These are phyloP conservation scores for Cabera pusaria DNA, from an alignment of 2,888 invertebrate species.

Conservation along the genomic window DNA sequence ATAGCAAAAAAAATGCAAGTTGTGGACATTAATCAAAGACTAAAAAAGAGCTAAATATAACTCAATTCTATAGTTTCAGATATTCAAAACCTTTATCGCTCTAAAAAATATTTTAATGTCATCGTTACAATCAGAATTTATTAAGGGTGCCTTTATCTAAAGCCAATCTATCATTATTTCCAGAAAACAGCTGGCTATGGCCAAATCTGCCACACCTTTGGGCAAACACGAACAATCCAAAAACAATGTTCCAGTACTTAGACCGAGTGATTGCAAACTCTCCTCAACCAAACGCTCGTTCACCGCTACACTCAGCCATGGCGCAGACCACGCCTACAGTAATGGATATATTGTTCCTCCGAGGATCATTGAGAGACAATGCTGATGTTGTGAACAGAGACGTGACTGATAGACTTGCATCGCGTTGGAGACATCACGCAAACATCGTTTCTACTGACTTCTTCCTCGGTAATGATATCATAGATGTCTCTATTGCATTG, in stretches of 20 bases:
- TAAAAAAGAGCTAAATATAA: too few species aligned
- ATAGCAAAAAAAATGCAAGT: too few species aligned
- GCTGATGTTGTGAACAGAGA: constrained; percentile 88
- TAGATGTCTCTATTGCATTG: constrained; percentile 85
- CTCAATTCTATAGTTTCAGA: too few species aligned
- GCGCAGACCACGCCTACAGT: constrained; percentile 88
- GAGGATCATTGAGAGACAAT: constrained; percentile 85
- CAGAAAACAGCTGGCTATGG: constrained; percentile 85
- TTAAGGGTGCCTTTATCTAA: too few species aligned
- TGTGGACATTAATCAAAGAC: too few species aligned
- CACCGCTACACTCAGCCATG: constrained; percentile 86
- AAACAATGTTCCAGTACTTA: constrained; percentile 63
- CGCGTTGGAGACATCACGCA: constrained; percentile 86
- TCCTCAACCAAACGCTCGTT: constrained; percentile 62
- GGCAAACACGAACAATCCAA: constrained; percentile 82
- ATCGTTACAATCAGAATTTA: too few species aligned
- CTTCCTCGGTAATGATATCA: constrained; percentile 87
- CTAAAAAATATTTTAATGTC: too few species aligned
- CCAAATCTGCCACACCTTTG: constrained; percentile 85
- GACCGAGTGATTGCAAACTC: constrained; percentile 66
- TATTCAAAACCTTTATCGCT: too few species aligned
- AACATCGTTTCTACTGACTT: constrained; percentile 90
- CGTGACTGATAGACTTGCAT: constrained; percentile 86
- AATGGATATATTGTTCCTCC: constrained; percentile 83
- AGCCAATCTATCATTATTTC: constrained; percentile 32